Percentiles rank a stretch among this genome's conserved stretches.
Evolutionary conservation across 2,888 invertebrate genomes (phyloP).

Genomic region (Drosophila parthenogenetica): DNA sequence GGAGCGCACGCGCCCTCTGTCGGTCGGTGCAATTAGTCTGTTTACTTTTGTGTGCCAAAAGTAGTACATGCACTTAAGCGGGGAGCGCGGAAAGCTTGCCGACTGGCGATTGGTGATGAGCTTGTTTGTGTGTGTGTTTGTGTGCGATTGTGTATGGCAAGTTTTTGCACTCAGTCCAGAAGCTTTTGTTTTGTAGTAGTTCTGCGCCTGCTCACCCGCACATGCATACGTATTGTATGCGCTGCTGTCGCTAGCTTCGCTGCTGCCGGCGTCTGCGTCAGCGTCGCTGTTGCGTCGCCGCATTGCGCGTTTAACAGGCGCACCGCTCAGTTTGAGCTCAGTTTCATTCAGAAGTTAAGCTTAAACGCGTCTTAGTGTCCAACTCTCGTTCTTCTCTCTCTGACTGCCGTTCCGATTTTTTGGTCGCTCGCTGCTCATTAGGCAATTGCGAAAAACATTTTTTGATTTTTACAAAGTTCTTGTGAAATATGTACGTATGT

Average conservation of each 20-base stretch:
- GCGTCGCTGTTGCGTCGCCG: conserved; percentile 50
- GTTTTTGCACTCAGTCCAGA: conserved; percentile 45
- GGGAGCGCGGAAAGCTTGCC: background rate
- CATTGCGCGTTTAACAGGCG: conserved; percentile 72
- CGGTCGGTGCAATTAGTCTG: conserved; percentile 61
- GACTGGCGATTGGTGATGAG: background rate
- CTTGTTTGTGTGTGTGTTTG: background rate
- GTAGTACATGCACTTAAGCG: conserved; percentile 31
- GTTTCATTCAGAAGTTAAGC: conserved; percentile 80
- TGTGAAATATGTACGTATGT: conserved; percentile 62
- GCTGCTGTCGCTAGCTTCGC: conserved; percentile 23
- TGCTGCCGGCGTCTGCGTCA: conserved; percentile 23
- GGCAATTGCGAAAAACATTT: conserved; percentile 67
- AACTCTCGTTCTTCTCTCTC: conserved; percentile 9
- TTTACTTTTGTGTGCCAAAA: conserved; percentile 38
- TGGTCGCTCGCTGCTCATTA: conserved; percentile 43
- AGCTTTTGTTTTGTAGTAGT: conserved; percentile 48
- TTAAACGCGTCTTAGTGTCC: conserved; percentile 40
- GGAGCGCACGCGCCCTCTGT: conserved; percentile 51
- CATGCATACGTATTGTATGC: conserved; percentile 11
- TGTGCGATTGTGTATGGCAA: conserved; percentile 21
- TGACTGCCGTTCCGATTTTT: conserved; percentile 35
- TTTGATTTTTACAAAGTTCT: conserved; percentile 74
- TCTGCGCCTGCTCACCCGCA: conserved; percentile 59
- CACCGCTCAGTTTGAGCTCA: conserved; percentile 62